A percentile compares a stretch with the other conserved stretches of the same genome.
phyloP scores from a whole-genome alignment of 1,140 invertebrate genomes.

The Aphaenogaster rudis region DNA sequence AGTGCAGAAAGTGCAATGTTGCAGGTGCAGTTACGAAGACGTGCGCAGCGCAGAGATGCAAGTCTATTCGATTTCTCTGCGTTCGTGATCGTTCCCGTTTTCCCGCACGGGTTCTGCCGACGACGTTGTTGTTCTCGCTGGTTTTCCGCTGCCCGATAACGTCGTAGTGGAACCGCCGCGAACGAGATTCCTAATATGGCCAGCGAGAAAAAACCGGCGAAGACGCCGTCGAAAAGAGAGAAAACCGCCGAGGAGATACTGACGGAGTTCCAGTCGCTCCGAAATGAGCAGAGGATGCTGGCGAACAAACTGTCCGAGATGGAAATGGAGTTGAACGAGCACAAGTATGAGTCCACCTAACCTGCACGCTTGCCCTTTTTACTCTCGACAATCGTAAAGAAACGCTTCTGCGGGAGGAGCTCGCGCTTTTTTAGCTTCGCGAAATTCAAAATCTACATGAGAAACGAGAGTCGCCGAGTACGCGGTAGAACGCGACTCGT shows the following conservation, averaged over 20 bases:
- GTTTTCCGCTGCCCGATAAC: not conserved
- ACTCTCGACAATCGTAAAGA: not conserved
- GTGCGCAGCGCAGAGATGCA: too few relatives aligned
- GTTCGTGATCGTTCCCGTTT: too few relatives aligned
- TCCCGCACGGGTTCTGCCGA: not conserved
- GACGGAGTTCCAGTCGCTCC: constrained; percentile 93
- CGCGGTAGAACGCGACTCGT: not conserved
- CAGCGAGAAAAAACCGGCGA: constrained; percentile 70
- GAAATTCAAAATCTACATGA: not conserved
- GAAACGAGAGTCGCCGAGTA: not conserved
- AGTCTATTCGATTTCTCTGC: too few relatives aligned
- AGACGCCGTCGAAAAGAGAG: constrained; percentile 72
- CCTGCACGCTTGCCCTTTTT: constrained; percentile 65
- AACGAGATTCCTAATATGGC: constrained; percentile 72
- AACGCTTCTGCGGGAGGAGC: not conserved
- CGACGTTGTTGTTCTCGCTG: not conserved
- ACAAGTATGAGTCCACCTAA: constrained; percentile 92
- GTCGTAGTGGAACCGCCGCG: constrained; percentile 14
- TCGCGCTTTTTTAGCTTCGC: not conserved
- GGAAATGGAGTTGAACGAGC: constrained; percentile 97
- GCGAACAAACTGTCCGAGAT: constrained; percentile 96
- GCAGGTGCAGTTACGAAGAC: too few relatives aligned
- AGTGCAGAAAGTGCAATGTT: too few relatives aligned
- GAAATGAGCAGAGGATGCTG: constrained; percentile 95
- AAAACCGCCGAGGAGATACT: constrained; percentile 93